Conservation (phyloP, 2,797 vertebrate species). For the Sebastes baramenuke region DNA sequence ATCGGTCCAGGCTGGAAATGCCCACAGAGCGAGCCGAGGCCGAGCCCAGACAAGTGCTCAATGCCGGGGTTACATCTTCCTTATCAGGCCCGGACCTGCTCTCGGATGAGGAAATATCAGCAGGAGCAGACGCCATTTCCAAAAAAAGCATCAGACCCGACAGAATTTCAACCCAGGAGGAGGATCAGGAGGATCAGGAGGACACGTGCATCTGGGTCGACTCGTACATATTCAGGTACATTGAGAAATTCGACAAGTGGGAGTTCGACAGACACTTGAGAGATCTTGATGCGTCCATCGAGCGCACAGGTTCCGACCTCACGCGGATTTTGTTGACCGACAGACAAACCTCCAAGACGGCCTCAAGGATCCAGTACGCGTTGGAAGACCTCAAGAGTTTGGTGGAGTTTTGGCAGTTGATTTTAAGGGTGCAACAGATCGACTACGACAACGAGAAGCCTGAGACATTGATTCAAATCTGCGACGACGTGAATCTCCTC, state of each 20-base stretch:
- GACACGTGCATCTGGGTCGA: conserved; percentile 40
- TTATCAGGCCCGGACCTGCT: not conserved
- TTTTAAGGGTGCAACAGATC: conserved; percentile 33
- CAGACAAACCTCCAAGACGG: not conserved
- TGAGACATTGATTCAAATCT: conserved; percentile 26
- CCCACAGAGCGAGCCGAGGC: not conserved
- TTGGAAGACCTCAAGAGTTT: not conserved
- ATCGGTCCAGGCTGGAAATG: not conserved
- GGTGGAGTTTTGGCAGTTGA: not conserved
- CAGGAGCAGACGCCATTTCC: no score
- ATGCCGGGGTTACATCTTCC: not conserved
- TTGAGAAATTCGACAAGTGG: conserved; percentile 18
- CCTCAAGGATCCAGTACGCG: not conserved
- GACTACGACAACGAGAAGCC: not conserved
- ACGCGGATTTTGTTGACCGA: not conserved
- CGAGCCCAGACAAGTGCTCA: not conserved
- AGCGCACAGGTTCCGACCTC: not conserved
- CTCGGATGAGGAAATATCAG: not conserved
- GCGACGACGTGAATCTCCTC: rapidly evolving
- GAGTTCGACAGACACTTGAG: not conserved
- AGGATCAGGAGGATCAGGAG: not conserved
- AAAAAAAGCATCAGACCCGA: no score
- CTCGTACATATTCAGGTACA: conserved; percentile 29
- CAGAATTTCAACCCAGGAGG: not conserved
- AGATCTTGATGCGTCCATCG: not conserved